Evolutionary conservation across 2,888 invertebrate genomes (phyloP), one percentile per base, ranked within the genome.

Genomic region (Antheraea yamamai): DNA sequence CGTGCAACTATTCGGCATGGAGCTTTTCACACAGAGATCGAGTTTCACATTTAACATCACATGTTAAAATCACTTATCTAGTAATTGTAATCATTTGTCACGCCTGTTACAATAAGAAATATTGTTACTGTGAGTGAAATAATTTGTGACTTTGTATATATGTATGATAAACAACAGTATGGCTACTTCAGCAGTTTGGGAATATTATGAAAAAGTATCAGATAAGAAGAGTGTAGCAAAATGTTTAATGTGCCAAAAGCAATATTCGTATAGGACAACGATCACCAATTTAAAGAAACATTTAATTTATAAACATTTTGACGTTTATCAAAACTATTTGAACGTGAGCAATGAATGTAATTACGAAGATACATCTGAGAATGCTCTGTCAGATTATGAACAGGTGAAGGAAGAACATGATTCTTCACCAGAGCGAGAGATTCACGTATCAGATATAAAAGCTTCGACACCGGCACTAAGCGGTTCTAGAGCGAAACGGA

Each of bases 231-330:
- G 61, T 58, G 23, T 66, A 26, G 75, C 75, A 30, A 72, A 35
- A 26, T 75, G 75, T 61, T 72, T 61, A 30, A 35, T 61, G 23
- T 75, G 75, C 30, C 58, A 35, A 23, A 75, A 75, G 39, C 58
- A 51, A 23, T 55, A 68, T 70, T 75, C 70, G 14, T 73, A 73
- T 51, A 23, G 30, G 30, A 75, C 73, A 51, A 73, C 70, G 18
- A 75, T 73, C 20, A 75, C 75, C 18, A 75, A 75, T 73, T 70
- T 75, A 52, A 75, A 73, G 73, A 75, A 55, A 51, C 75, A 75
- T 68, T 55, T 75, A 75, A 72, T 73, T 55, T 39, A 61, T 64
- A 75, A 75, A 74, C 66, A 74, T 51, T 64, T 66, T n/a, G 39
- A 66, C 68, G 66, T 39, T 74, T 74, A 74, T 51, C 35, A 47